A percentile compares a stretch with the other conserved stretches of the same genome.
These are phyloP conservation scores for Simalia tracyae DNA, from an alignment of 2,797 vertebrate species.

Conservation along the genomic window DNA sequence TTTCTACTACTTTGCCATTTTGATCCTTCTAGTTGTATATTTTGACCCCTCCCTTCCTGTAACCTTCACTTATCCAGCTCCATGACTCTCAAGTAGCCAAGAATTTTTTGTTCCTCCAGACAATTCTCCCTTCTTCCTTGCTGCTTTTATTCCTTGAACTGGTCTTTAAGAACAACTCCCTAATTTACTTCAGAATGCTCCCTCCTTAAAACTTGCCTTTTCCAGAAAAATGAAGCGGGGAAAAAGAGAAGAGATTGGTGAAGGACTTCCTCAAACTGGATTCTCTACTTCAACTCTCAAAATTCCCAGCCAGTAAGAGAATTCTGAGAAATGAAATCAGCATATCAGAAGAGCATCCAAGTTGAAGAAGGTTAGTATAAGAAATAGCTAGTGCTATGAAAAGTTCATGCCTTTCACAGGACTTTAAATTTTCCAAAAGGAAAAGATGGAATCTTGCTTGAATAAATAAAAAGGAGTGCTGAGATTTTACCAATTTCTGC, in stretches of 20 bases:
- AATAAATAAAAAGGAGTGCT: background rate
- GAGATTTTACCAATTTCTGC: background rate
- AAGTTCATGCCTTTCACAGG: background rate
- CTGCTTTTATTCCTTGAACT: background rate
- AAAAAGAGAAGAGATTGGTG: background rate
- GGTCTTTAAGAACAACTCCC: background rate
- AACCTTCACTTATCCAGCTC: background rate
- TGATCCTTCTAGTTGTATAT: background rate
- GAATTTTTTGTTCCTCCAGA: background rate
- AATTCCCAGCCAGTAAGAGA: background rate
- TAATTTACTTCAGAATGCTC: background rate
- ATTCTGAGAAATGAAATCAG: background rate
- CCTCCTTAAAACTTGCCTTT: background rate
- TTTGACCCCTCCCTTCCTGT: background rate
- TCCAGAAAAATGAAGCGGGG: background rate
- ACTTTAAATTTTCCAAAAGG: background rate
- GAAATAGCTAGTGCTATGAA: background rate
- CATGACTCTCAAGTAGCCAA: background rate
- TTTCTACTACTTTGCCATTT: background rate
- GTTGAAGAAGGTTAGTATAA: background rate
- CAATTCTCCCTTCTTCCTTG: background rate
- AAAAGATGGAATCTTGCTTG: background rate
- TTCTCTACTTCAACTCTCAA: background rate
- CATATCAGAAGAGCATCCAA: background rate
- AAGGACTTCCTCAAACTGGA: background rate